A percentile compares a stretch with the other conserved stretches of the same genome.
Conservation (phyloP, 1,140 invertebrate genomes). For the Mizuhopecten yessoensis region DNA sequence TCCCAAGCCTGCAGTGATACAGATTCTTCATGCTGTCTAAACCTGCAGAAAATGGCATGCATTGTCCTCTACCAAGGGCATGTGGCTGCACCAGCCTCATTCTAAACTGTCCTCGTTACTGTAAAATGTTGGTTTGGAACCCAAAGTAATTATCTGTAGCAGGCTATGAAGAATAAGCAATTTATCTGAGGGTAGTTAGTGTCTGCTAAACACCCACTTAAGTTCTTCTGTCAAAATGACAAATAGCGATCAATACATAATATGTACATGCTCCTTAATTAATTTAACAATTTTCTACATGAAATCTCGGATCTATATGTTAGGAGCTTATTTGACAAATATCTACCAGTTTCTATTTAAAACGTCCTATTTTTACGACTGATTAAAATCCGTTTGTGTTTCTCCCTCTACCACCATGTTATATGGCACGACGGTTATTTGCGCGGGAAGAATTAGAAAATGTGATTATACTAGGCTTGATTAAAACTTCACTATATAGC, state of each 20-base stretch:
- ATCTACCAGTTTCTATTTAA: not conserved
- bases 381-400: not conserved
- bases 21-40: too few species aligned
- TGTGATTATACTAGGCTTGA: not conserved
- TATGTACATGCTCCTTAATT: conserved; percentile 17
- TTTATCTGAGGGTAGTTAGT: conserved; percentile 16
- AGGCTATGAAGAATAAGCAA: conserved; percentile 14
- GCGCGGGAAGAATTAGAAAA: not conserved
- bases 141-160: conserved; percentile 34
- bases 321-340: not conserved
- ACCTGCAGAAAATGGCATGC: not conserved
- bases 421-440: not conserved
- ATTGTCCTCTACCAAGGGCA: conserved; percentile 24
- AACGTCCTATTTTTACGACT: conserved; percentile 16
- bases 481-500: not conserved
- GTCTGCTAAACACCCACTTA: conserved; percentile 23
- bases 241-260: not conserved
- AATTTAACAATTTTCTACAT: not conserved
- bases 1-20: too few species aligned
- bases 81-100: not conserved
- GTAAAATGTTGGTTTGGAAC: not conserved
- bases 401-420: not conserved
- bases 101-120: not conserved
- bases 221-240: conserved; percentile 38
- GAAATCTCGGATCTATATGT: not conserved